Conservation (phyloP, 2,797 vertebrate genomes). For the Epinephelus coioides region DNA sequence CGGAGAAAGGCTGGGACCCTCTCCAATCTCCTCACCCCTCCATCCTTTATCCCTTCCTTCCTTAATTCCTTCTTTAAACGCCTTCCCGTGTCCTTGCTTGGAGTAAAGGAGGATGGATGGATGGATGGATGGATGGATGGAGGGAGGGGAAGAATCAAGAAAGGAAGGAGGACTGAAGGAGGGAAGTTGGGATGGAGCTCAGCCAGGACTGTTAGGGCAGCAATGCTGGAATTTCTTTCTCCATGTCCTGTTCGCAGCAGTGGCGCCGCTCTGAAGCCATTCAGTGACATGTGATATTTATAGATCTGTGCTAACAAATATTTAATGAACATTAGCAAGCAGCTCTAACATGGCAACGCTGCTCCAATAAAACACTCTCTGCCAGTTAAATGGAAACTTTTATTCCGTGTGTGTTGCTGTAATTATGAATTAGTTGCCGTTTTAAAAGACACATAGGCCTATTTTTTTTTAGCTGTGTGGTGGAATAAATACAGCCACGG, state of each 20-base stretch:
- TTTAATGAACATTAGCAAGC: conserved; percentile 88
- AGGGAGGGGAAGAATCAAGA: not conserved
- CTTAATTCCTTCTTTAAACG: conserved; percentile 22
- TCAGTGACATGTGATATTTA: conserved; percentile 89
- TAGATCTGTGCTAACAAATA: conserved; percentile 88
- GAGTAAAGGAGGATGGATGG: not conserved
- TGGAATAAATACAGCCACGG: not conserved
- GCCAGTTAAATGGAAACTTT: conserved; percentile 52
- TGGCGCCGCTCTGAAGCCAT: conserved; percentile 85
- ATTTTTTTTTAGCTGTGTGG: conserved; percentile 4
- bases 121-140: no score
- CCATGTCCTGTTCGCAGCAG: conserved; percentile 79
- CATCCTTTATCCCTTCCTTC: conserved; percentile 30
- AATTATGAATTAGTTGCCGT: conserved; percentile 2
- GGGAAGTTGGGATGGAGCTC: conserved; percentile 12
- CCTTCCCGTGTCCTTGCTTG: conserved; percentile 19
- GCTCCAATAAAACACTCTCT: conserved; percentile 61
- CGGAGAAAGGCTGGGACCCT: conserved; percentile 57
- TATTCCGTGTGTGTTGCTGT: conserved; percentile 26
- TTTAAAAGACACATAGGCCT: not conserved
- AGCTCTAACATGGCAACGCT: conserved; percentile 72
- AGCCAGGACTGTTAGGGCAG: conserved; percentile 37
- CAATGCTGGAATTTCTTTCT: conserved; percentile 73
- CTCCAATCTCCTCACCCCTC: conserved; percentile 42
- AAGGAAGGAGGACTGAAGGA: conserved; percentile 4